Base-by-base conservation (phyloP, 1,140 invertebrate genomes). In the Monomorium pharaonis region DNA sequence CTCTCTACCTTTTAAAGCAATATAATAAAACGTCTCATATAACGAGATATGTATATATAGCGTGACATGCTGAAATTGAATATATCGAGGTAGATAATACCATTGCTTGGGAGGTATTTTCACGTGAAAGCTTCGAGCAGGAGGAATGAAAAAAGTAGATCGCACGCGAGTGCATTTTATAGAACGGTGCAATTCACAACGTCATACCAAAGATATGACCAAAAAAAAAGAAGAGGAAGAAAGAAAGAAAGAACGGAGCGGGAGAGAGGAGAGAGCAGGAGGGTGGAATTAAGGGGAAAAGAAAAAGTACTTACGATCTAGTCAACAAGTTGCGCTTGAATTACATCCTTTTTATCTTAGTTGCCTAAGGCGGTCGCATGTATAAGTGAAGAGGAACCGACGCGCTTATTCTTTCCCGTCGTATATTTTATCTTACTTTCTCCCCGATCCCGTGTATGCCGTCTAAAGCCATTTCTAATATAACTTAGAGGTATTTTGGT, bases 401-500 rank as follows among this genome's bases (percentile, higher is more conserved):
- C 56, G 33, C 77, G 33, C 77, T 89, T 44, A 65, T 88, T 42
- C 60, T 85, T 70, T 77, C 18, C 65, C 33, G n/a, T 77, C 76
- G 30, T 51, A 51, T 86, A 80, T 78, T 69, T 37, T 67, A 77
- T 56, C 44, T 70, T 65, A 47, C 12, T 86, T 84, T 54, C 83
- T 76, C 37, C 10, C 7, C 49, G 4, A n/a, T 37, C 37, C 42
- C 51, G 6, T 44, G 5, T n/a, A n/a, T 30, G 9, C 44, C 14
- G 85, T 67, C n/a, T 72, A 54, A 54, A 44, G 62, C 76, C n/a
- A 51, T 90, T 81, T 85, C 60, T 89, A 84, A 51, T 67, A 72
- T 30, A 88, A 60, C 76, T 84, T 86, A 90, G 86, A 90, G 69
- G 90, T 90, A 88, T 91, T 91, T 91, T 91, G 87, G 87, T 90